A percentile compares a stretch with the other conserved stretches of the same genome.
These are phyloP conservation scores for Passerina amoena DNA, from an alignment of 2,113 vertebrate species.

Conservation along the genomic window DNA sequence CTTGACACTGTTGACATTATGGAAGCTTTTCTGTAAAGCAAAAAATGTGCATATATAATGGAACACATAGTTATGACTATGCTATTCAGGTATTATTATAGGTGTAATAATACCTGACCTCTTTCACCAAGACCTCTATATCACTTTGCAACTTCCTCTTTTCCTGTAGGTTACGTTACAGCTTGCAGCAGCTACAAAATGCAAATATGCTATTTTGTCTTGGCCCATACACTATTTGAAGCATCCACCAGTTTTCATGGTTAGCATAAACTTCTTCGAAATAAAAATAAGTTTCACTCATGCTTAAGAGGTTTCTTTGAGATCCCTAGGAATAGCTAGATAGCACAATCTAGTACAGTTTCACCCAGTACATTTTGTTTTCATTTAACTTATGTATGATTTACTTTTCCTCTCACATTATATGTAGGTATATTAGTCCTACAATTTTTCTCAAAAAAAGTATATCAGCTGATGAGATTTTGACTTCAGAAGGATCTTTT, in stretches of 20 bases:
- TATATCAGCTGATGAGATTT: neutral
- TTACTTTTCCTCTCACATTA: neutral
- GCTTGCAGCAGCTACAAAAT: neutral
- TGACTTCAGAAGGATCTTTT: neutral
- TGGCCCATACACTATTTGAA: neutral
- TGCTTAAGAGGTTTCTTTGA: neutral
- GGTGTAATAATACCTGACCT: no score
- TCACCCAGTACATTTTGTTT: neutral
- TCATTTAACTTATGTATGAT: neutral
- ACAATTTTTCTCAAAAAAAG: neutral
- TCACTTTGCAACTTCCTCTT: neutral
- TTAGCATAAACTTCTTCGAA: neutral
- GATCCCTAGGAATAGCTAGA: neutral
- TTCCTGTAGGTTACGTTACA: neutral
- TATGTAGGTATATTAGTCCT: neutral
- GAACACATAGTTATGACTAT: neutral
- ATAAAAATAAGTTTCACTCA: neutral
- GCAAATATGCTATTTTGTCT: neutral
- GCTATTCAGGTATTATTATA: neutral
- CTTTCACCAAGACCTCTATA: neutral
- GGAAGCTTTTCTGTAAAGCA: neutral
- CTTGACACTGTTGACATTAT: neutral
- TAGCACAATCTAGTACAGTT: neutral
- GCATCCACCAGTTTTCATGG: neutral
- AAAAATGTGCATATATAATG: neutral